Base-by-base conservation (phyloP, 2,888 invertebrate species). In the Yponomeuta cagnagella region DNA sequence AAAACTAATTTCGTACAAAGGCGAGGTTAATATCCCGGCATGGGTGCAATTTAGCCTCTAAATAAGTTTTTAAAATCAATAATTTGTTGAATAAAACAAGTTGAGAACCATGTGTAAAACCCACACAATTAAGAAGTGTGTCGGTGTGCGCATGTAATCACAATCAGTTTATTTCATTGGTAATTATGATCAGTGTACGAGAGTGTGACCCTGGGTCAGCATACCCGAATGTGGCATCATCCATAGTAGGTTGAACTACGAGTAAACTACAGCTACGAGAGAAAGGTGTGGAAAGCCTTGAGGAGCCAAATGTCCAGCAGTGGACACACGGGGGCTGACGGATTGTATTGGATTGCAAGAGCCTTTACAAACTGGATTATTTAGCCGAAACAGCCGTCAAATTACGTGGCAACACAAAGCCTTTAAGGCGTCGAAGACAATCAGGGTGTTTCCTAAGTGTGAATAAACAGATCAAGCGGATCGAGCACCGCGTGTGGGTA, bases 91-190 rank as follows among this genome's bases (percentile, higher is more conserved):
- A 4, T 4, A 33, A 33, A 33, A 5, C 48, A 31, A 31, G 52
- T 68, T 68, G 48, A 52, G 48, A 23, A 52, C 52, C 68, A 68
- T 12, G 6, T 12, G 12, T 31, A 23, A 10, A 52, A 23, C 12
- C 30, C 52, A 48, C 68, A 67, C 67, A 67, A 67, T 37, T n/a
- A 67, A 37, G 43, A n/a, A 37, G n/a, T 81, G 81, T 10, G 74
- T 73, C 71, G 76, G 79, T 80, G 74, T 78, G 77, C 48, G 63
- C 75, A 76, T 85, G 86, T 90, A 90, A 90, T 90, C 90, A 90
- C 90, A 91, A 90, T 91, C 91, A 89, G 90, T 90, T 90, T 91
- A 90, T 90, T 90, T 90, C 88, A 88, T 87, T 87, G 90, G 89
- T 91, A 91, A 91, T 91, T 91, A 91, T 91, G 91, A 90, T 87